Evolutionary conservation across 30 jellyfish, hydroid and myxozoan genomes (phyloP).

Genomic region (Hydractinia symbiolongicarpus): DNA sequence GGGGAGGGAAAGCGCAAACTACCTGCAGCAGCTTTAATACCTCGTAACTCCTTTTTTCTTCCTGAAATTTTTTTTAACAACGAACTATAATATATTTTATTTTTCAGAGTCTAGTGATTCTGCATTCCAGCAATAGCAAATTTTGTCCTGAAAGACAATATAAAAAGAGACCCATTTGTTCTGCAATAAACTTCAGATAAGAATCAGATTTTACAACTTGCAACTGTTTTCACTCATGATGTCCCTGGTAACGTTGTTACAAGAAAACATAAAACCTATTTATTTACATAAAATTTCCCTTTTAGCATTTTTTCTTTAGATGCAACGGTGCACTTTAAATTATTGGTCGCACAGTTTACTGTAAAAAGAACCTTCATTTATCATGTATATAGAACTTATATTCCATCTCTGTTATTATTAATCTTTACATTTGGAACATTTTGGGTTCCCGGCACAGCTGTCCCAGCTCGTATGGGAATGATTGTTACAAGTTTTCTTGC

Average conservation of each 20-base stretch:
- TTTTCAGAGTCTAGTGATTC: no score
- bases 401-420: constrained; percentile 16
- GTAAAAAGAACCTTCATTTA: constrained; percentile 9
- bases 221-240: no score
- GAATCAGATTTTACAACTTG: no score
- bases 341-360: neutral
- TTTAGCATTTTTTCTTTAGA: neutral
- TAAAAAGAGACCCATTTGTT: no score
- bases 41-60: no score
- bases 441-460: constrained; percentile 25
- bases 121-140: no score
- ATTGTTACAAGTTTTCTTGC: constrained; percentile 18
- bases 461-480: constrained; percentile 28
- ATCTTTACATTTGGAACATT: constrained; percentile 12
- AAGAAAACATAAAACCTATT: neutral
- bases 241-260: neutral
- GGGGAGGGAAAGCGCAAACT: neutral
- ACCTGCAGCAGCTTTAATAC: no score
- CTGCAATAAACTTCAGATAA: no score
- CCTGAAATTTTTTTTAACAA: no score
- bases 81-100: no score
- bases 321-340: neutral
- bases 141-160: no score
- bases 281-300: neutral
- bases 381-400: constrained; percentile 6